Percentiles rank a stretch among this genome's conserved stretches.
Evolutionary conservation across 2,797 vertebrate species (phyloP).

Genomic region (Neostethus bicornis): DNA sequence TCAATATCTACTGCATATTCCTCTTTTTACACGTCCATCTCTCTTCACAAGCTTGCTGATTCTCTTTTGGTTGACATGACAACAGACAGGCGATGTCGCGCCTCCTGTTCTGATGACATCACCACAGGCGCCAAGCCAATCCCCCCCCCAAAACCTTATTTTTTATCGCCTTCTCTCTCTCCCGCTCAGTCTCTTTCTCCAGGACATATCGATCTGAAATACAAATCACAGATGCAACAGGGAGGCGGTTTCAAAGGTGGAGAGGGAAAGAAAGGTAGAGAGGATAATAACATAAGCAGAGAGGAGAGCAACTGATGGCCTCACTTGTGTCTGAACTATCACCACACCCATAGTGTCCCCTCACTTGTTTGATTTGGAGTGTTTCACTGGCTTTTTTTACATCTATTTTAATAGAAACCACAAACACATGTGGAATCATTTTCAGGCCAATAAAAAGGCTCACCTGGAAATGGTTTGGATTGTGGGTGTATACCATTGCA

Average conservation of each 20-base stretch:
- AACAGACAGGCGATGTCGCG: slow-evolving; percentile 69
- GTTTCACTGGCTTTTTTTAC: slow-evolving; percentile 49
- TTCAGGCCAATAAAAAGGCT: slow-evolving; percentile 22
- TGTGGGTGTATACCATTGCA: slow-evolving; percentile 6
- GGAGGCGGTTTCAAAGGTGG: slow-evolving; percentile 25
- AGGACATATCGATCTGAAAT: slow-evolving; percentile 67
- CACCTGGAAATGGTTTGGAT: slow-evolving; percentile 28
- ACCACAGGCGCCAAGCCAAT: slow-evolving; percentile 67
- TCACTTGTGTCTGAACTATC: slow-evolving; percentile 27
- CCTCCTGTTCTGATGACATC: slow-evolving; percentile 72
- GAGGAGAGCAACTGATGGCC: slow-evolving; percentile 12
- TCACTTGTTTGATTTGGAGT: slow-evolving; percentile 25
- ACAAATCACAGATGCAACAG: slow-evolving; percentile 59
- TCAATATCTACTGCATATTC: slow-evolving; percentile 20
- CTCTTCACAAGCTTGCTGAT: slow-evolving; percentile 38
- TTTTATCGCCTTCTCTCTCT: slow-evolving; percentile 38
- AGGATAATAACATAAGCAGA: neutral
- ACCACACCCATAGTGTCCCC: slow-evolving; percentile 32
- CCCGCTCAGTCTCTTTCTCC: slow-evolving; percentile 22
- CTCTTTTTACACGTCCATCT: slow-evolving; percentile 16
- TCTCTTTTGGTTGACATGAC: slow-evolving; percentile 75
- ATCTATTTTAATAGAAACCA: slow-evolving; percentile 62
- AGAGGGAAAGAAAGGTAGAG: slow-evolving; percentile 24
- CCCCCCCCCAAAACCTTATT: slow-evolving; percentile 36
- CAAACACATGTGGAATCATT: slow-evolving; percentile 37